Base-by-base conservation (phyloP, 2,888 invertebrate genomes). In the Drosophila macrospina region DNA sequence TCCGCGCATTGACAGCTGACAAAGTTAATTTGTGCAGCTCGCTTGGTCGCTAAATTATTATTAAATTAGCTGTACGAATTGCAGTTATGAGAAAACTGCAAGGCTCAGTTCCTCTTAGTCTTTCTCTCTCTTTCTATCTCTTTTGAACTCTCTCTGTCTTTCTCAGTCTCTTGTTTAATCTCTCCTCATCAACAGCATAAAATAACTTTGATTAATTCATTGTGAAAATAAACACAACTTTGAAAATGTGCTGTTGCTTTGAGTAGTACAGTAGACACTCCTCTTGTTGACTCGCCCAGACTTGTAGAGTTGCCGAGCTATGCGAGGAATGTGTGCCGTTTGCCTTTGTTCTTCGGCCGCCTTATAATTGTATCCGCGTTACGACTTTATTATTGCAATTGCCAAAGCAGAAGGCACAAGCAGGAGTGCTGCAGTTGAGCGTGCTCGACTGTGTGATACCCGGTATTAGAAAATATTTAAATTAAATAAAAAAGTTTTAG, bases 1-100 rank as follows among this genome's bases (percentile, higher is more conserved):
- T 90, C 91, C 82, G 69, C 59, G 78, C 83, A 87, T 90, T 86
- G 81, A 76, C 85, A 90, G 86, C 85, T 90, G 90, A 90, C 91
- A 91, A 90, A 89, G 85, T 91, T 86, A 91, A 90, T 90, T 90
- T 90, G 81, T 74, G 65, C 66, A 73, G 69, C 44, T 59, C 60
- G 60, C 68, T 37, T 30, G 80, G 30, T 71, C 52, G 80, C 69
- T 16, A 10, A 80, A 85, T 82, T 85, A 85, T 82, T 83, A 85
- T 82, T 83, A 85, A 85, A 83, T 83, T 83, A 83, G 85, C 76
- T 80, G 80, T 85, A 74, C 82, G 82, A 82, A 85, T 83, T 78
- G 85, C 78, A 82, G 76, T 85, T 80, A 82, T 78, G 77, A 54
- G 54, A 61, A 60, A 60, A 37, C 48, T 32, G 41, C 24, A 44